phyloP scores from a whole-genome alignment of 2,888 invertebrate genomes.

The Ormyrus thymus region DNA sequence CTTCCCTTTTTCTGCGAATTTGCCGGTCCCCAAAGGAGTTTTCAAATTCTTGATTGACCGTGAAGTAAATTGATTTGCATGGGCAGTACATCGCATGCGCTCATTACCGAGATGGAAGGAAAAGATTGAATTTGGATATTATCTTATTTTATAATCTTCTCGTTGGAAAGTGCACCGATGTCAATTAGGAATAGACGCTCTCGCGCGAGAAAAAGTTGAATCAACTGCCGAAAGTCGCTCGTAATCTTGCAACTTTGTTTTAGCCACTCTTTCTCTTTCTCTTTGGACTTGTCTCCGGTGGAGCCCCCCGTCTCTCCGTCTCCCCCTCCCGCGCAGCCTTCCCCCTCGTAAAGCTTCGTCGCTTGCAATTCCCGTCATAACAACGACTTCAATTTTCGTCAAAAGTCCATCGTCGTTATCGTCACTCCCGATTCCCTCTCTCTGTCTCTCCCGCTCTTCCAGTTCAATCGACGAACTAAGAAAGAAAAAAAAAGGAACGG shows the following conservation, averaged over 20 bases:
- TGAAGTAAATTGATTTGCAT: conserved; percentile 13
- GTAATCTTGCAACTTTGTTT: conserved; percentile 12
- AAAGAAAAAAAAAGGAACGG: conserved; percentile 13
- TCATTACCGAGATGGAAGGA: no score
- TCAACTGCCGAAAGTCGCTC: neutral
- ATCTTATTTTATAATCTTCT: no score
- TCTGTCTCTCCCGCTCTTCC: neutral
- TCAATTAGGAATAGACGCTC: neutral
- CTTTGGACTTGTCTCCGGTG: neutral
- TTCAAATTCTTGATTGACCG: no score
- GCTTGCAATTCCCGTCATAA: conserved; percentile 73
- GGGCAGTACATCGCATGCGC: no score
- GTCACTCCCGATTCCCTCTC: conserved; percentile 57
- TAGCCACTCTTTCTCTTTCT: conserved; percentile 17
- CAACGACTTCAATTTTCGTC: conserved; percentile 75
- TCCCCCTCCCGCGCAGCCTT: conserved; percentile 30
- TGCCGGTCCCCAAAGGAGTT: conserved; percentile 41
- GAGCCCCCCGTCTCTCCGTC: conserved; percentile 35
- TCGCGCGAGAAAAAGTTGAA: conserved; percentile 1
- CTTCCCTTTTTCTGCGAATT: conserved; percentile 14
- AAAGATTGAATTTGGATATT: no score
- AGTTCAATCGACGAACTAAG: conserved; percentile 11
- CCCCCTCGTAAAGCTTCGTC: conserved; percentile 59
- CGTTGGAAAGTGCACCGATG: conserved; percentile 19
- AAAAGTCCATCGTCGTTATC: conserved; percentile 71